Percentiles rank a stretch among this genome's conserved stretches.
Conservation (phyloP, 2,888 invertebrate species). For the Phyllotreta cruciferae region DNA sequence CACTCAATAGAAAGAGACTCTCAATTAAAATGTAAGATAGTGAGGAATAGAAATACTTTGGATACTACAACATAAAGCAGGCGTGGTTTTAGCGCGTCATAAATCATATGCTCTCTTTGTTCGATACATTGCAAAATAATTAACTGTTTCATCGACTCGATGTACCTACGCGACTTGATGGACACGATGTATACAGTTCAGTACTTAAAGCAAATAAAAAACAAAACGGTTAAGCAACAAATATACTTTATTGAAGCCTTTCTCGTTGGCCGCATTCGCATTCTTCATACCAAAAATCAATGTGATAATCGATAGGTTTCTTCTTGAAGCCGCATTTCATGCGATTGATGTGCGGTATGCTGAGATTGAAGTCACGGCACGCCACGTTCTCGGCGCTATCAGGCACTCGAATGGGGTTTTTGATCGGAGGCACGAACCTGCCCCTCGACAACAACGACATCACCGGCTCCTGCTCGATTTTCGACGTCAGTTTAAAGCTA, state of each 20-base stretch:
- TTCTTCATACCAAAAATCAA: constrained; percentile 51
- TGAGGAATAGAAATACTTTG: too few relatives aligned
- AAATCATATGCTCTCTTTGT: too few relatives aligned
- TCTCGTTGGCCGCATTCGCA: constrained; percentile 36
- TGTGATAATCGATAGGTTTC: constrained; percentile 48
- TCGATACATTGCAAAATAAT: too few relatives aligned
- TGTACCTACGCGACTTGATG: too few relatives aligned
- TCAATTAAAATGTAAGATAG: too few relatives aligned
- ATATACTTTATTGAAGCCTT: not conserved
- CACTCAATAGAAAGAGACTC: too few relatives aligned
- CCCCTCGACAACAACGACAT: constrained; percentile 30
- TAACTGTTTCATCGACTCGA: too few relatives aligned
- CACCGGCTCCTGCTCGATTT: constrained; percentile 37
- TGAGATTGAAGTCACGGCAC: constrained; percentile 47
- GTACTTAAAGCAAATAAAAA: not conserved
- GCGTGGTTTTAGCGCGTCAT: too few relatives aligned
- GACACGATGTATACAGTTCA: not conserved
- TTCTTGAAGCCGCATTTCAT: constrained; percentile 32
- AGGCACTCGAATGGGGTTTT: constrained; percentile 33
- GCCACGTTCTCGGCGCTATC: constrained; percentile 45
- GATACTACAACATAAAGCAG: too few relatives aligned
- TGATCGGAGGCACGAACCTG: constrained; percentile 32
- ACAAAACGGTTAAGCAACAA: too few relatives aligned
- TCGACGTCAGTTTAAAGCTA: constrained; percentile 41
- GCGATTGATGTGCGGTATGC: constrained; percentile 9